phyloP scores from a whole-genome alignment of 2,888 invertebrate genomes.

The Drymonia ruficornis region DNA sequence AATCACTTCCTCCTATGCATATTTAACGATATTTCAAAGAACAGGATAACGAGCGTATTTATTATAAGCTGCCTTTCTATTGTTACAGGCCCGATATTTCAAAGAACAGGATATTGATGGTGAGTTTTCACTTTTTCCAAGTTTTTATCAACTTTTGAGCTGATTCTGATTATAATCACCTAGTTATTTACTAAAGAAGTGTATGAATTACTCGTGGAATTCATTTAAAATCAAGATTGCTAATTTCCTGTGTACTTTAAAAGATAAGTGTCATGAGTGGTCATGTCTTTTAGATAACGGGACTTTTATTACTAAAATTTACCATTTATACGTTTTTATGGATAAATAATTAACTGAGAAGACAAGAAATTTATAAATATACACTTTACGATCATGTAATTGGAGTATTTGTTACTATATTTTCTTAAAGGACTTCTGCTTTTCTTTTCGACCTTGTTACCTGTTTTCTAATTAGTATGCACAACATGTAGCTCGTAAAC shows the following conservation, averaged over 20 bases:
- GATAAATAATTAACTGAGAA: too few relatives aligned
- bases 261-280: background rate
- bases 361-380: too few relatives aligned
- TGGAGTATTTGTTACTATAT: too few relatives aligned
- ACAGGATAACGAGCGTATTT: background rate
- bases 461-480: too few relatives aligned
- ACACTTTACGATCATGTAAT: too few relatives aligned
- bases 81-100: constrained; percentile 94
- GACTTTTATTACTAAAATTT: background rate
- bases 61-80: constrained; percentile 2
- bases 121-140: constrained; percentile 71
- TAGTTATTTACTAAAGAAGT: constrained; percentile 7
- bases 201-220: background rate
- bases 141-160: background rate
- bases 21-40: too few relatives aligned
- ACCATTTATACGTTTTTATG: too few relatives aligned
- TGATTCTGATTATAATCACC: background rate
- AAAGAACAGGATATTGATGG: constrained; percentile 98
- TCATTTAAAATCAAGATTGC: background rate
- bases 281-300: background rate
- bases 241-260: background rate
- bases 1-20: background rate
- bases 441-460: too few relatives aligned
- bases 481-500: too few relatives aligned
- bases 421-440: too few relatives aligned